These are phyloP conservation scores for Nasonia giraulti DNA, from an alignment of 1,140 invertebrate species.

Conservation along the genomic window DNA sequence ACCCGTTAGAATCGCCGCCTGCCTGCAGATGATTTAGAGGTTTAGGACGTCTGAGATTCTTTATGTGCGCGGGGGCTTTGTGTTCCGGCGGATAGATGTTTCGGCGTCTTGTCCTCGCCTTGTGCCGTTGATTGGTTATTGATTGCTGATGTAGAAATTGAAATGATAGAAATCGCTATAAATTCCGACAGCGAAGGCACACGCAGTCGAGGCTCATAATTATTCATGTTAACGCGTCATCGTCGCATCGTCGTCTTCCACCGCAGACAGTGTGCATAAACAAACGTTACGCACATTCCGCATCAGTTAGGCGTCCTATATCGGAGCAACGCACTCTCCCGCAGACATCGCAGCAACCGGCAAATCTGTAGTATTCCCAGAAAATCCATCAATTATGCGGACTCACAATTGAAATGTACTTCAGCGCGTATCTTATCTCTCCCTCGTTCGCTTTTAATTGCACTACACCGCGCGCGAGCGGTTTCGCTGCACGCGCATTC, in stretches of 20 bases:
- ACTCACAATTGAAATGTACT: conserved; percentile 1
- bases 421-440: neutral
- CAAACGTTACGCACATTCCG: no score
- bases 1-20: neutral
- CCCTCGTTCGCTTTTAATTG: neutral
- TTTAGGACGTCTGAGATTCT: neutral
- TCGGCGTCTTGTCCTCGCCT: neutral
- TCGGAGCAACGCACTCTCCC: neutral
- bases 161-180: no score
- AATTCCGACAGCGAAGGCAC: no score
- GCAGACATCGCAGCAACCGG: neutral
- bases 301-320: neutral
- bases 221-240: no score
- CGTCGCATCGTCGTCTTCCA: no score
- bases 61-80: neutral
- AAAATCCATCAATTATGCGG: conserved; percentile 3
- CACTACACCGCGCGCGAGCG: no score
- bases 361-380: neutral
- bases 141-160: no score
- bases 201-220: no score
- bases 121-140: neutral
- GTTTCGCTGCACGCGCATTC: no score
- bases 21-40: neutral
- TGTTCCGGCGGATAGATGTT: neutral
- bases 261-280: no score